Base-by-base conservation (phyloP, 2,797 vertebrate species). In the Cyprinodon diabolis region DNA sequence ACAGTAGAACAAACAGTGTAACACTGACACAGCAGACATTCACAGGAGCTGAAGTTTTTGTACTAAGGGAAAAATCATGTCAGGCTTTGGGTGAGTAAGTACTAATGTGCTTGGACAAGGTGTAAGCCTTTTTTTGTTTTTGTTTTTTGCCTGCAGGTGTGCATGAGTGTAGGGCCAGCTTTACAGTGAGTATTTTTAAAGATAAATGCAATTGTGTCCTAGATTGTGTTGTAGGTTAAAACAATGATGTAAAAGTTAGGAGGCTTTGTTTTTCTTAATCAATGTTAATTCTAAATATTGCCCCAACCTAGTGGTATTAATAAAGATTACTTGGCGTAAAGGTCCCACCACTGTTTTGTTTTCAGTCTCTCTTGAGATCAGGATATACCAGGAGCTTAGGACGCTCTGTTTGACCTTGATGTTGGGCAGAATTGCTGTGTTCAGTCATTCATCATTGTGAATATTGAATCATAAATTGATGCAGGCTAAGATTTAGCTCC, bases 381-480 rank as follows among this genome's bases (percentile, higher is more conserved):
- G 62, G 70, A 0, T 1, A 43, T 65, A 6, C 23, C 37, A 65
- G 62, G 65, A 65, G 48, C 19, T 14, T 21, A 57, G 4, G 23
- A 19, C 68, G 56, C 58, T 79, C 72, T 15, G 17, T 54, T 30
- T 30, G 21, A 76, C 77, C 82, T 83, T 79, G 75, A 72, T 62
- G 58, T 74, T 71, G 68, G 68, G 74, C 43, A 21, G 65, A 71
- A 21, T 25, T 68, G 62, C 77, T 67, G 72, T 75, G 84, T 69
- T 74, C 83, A 72, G 68, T 82, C 83, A 66, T 66, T 79, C 76
- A 68, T 86, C 72, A 66, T 65, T 12, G 57, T 72, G 80, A 76
- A 75, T 71, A 76, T 68, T 76, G 71, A 86, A 84, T 89, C 80
- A 75, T 48, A 79, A 78, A 19, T n/a, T 82, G 80, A 82, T 76